phyloP scores from a whole-genome alignment of 2,113 vertebrate species.

The Myotis davidii region DNA sequence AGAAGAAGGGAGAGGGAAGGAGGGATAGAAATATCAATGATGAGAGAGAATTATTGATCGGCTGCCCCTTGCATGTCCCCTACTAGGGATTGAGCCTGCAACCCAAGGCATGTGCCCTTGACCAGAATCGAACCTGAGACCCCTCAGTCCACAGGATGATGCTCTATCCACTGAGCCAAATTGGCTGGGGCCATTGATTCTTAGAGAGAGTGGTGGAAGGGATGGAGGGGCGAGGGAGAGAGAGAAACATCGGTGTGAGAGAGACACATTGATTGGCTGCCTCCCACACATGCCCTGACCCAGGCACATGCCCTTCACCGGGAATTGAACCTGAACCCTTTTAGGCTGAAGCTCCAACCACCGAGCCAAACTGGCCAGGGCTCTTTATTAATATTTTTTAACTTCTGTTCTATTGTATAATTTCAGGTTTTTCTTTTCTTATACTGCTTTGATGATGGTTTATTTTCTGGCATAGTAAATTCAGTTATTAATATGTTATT shows the following conservation, averaged over 20 bases:
- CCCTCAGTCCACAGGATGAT: too few relatives aligned
- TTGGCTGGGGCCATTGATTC: too few relatives aligned
- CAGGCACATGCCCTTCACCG: neutral
- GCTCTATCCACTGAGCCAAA: too few relatives aligned
- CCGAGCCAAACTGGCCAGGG: neutral
- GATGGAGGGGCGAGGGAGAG: too few relatives aligned
- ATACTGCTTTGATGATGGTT: neutral
- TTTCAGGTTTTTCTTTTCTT: constrained; percentile 14
- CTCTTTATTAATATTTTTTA: neutral
- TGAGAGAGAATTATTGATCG: too few relatives aligned
- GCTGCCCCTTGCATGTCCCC: too few relatives aligned
- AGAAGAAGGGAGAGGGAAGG: too few relatives aligned
- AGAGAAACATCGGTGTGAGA: neutral
- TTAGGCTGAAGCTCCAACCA: neutral
- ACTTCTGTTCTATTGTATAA: neutral
- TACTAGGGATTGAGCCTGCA: too few relatives aligned
- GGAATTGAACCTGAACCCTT: neutral
- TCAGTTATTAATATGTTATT: neutral
- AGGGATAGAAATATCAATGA: too few relatives aligned
- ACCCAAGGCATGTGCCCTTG: too few relatives aligned
- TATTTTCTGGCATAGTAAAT: neutral
- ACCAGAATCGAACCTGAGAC: too few relatives aligned
- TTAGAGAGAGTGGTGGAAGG: neutral
- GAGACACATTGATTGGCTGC: neutral
- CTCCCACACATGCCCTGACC: too few relatives aligned